Evolutionary conservation across 2,888 invertebrate genomes (phyloP), one percentile per base, ranked within the genome.

Genomic region (Cacoxenus indagator): DNA sequence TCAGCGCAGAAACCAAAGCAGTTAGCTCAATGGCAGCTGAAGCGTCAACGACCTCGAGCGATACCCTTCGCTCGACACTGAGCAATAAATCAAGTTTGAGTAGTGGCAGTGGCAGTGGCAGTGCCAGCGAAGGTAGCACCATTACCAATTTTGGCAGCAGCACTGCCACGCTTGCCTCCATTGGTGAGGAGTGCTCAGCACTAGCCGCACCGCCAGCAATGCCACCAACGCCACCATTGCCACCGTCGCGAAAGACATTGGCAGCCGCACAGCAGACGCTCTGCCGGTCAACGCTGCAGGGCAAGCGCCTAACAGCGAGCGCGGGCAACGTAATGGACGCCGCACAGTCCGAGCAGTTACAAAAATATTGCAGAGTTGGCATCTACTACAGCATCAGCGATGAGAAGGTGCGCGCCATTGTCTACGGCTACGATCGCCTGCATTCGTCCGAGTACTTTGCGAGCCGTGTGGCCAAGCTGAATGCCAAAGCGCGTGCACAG

Each of bases 401-500:
- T 65, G 83, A 84, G 64, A 80, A 80, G 64, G 75, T 87, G 67
- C 85, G 87, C 70, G 86, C 84, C 54, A 85, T 88, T 65, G 77
- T 87, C 65, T 88, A 86, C 64, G 86, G 87, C n/a, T 86, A 87
- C 72, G 84, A 86, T 75, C 83, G 85, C 11, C 73, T 79, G 48
- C 77, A 78, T 76, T 55, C 84, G 72, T 73, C 78, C 4, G 70
- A 73, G 64, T 85, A 82, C 55, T 87, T 87, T 71, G 75, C 76
- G 26, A 77, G 45, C 24, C 27, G 29, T 17, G 43, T 62, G 75
- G 64, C 55, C 62, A 55, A 6, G 51, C 37, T 57, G 26, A 17
- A 59, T 14, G 43, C 9, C 19, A 1, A 9, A 14, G 48, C 57
- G 14, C 17, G 51, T 22, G 51, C 51, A 17, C 19, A 17, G 1